Base-by-base conservation (phyloP, 2,797 vertebrate species). In the Arremon brunneinucha region DNA sequence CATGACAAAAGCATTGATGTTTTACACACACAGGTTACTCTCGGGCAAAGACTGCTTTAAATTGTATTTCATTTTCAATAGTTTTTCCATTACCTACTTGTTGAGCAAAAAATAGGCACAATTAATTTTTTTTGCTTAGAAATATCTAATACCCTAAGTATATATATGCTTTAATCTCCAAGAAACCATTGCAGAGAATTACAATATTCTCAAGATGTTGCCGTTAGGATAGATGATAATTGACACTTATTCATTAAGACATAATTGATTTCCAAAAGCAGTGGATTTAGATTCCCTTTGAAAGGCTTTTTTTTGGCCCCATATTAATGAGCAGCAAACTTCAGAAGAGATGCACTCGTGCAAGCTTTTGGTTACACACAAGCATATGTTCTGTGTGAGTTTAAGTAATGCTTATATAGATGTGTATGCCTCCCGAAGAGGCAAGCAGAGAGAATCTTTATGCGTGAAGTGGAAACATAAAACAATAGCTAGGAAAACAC, bases 41-140 rank as follows among this genome's bases (percentile, higher is more conserved):
- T 94, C 20, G 16, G 49, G n/a, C 78, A 93, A 87, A 44, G 14
- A 85, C 34, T 79, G 9, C 60, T 96, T 93, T 83, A 86, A 92
- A 72, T 55, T 3, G 2, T 28, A 32, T 88, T 97, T 77, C 1
- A 34, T 93, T 68, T 81, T 80, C 30, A 62, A 32, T 80, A 70
- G 16, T 64, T 89, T 84, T 90, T 89, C 37, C 4, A 65, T 74
- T 68, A 27, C 30, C 28, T 93, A 17, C 17, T 69, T 43, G 22
- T 63, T 91, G 39, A 78, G 7, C 26, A 63, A 92, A 69, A 79
- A 77, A 39, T 10, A 64, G 30, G 7, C 1, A 1, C 14, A 35
- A 49, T 46, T 64, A 68, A 75, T 65, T 21, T 65, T 46, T 46
- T 94, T 69, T 80, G 10, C 53, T 56, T 56, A 44, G 26, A 74